Conservation (phyloP, 2,113 vertebrate genomes). For the Dendropsophus ebraccatus region DNA sequence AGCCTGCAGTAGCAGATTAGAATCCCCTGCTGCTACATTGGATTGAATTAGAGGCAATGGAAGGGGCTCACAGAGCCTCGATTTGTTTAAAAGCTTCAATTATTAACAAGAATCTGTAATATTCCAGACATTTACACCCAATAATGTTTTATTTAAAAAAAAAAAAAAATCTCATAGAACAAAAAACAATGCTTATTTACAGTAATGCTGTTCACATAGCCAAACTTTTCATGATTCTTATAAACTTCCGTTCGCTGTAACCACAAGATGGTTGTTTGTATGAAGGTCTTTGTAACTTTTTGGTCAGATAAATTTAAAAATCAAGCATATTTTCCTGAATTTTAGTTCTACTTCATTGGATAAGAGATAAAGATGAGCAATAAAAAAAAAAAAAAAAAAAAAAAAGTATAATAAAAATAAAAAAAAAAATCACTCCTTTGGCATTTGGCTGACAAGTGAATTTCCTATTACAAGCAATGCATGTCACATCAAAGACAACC, state of each 20-base stretch:
- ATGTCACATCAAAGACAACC: background rate
- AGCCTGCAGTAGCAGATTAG: background rate
- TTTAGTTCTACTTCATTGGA: no score
- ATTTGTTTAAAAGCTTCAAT: background rate
- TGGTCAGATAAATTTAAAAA: no score
- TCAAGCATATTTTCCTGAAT: background rate
- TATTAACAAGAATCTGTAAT: background rate
- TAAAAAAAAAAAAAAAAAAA: background rate
- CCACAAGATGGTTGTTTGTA: no score
- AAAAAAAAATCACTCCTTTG: background rate
- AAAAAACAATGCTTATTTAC: background rate
- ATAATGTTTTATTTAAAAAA: background rate
- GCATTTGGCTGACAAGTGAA: no score
- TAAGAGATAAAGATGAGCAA: background rate
- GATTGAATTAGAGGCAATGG: background rate
- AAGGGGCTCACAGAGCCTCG: background rate
- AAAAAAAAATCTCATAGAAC: background rate
- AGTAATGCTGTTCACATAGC: background rate
- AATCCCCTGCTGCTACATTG: background rate
- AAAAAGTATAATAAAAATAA: no score
- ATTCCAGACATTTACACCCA: background rate
- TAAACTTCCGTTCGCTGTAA: background rate
- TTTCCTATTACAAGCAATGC: background rate
- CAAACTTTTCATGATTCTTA: background rate
- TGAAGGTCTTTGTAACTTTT: no score